Base-by-base conservation (phyloP, 2,888 invertebrate species). In the Eristalis arbustorum region DNA sequence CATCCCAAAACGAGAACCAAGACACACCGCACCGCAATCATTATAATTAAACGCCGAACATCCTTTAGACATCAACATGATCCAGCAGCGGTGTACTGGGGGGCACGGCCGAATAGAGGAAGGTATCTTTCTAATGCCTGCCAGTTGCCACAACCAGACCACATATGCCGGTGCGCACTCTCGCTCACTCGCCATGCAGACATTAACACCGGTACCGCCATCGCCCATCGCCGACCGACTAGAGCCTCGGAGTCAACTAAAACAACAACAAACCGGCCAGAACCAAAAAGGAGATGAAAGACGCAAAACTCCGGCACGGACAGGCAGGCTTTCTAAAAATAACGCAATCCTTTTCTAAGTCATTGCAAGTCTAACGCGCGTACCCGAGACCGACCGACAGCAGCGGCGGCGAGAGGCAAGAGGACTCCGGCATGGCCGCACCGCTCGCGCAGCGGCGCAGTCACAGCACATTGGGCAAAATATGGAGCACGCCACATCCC, bases 281-380 rank as follows among this genome's bases (percentile, higher is more conserved):
- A 34, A n/a, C n/a, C 23, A 71, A 56, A 57, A 42, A 67, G 23
- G 23, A 31, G 31, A 31, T 31, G 31, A 31, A 40, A 74, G 49
- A 28, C 23, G 3, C 13, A 3, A 59, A 73, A 4, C 28, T 61
- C 31, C 18, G 14, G 28, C 67, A 69, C 23, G 59, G 57, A 49
- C 63, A 76, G 69, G 57, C 68, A 63, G 62, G 63, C n/a, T 62
- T 74, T 82, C 87, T 87, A 87, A 83, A 87, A 87, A 87, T 87
- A 87, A 42, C 83, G 87, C 74, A 87, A 87, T 87, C 83, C 87
- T 78, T 87, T 87, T 87, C 87, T 87, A 83, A 87, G 74, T 78
- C 82, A 83, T 83, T 83, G 87, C 74, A 87, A 83, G 83, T 83
- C 66, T 77, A 78, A 85, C 85, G 76, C 67, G 81, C 62, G 37